Percentiles rank a stretch among this genome's conserved stretches.
These are phyloP conservation scores for Eulemur rubriventer DNA, from an alignment of 2,797 vertebrate genomes.

Conservation along the genomic window DNA sequence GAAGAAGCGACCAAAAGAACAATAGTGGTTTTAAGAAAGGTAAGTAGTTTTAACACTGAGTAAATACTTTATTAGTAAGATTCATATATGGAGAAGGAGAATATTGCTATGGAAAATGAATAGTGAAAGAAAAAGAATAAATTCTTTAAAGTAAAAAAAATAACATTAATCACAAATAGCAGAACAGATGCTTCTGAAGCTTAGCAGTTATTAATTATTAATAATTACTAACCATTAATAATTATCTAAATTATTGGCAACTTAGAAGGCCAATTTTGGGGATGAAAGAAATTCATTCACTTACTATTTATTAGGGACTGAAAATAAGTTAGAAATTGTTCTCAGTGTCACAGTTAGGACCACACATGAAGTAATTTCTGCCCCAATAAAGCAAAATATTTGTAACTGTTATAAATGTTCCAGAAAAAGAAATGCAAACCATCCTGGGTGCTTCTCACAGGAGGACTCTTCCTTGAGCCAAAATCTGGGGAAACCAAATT, in stretches of 20 bases:
- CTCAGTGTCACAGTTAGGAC: not conserved
- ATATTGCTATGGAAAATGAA: not conserved
- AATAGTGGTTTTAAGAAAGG: not conserved
- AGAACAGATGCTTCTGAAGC: not conserved
- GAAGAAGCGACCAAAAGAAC: not conserved
- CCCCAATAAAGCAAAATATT: not conserved
- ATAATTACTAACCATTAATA: too few relatives aligned
- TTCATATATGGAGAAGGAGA: not conserved
- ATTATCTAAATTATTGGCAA: not conserved
- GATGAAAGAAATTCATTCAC: not conserved
- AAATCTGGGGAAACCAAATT: not conserved
- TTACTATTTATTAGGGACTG: not conserved
- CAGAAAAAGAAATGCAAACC: not conserved
- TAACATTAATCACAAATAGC: not conserved
- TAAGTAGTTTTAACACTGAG: not conserved
- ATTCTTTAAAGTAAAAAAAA: not conserved
- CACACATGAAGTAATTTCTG: not conserved
- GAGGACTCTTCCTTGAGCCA: not conserved
- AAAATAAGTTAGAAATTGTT: not conserved
- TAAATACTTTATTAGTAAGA: not conserved
- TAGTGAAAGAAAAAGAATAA: not conserved
- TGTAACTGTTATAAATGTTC: not conserved
- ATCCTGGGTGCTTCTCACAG: not conserved
- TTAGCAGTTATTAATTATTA: not conserved
- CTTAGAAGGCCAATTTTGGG: not conserved